Conservation (phyloP, 2,888 invertebrate genomes). For the Hesperia comma region DNA sequence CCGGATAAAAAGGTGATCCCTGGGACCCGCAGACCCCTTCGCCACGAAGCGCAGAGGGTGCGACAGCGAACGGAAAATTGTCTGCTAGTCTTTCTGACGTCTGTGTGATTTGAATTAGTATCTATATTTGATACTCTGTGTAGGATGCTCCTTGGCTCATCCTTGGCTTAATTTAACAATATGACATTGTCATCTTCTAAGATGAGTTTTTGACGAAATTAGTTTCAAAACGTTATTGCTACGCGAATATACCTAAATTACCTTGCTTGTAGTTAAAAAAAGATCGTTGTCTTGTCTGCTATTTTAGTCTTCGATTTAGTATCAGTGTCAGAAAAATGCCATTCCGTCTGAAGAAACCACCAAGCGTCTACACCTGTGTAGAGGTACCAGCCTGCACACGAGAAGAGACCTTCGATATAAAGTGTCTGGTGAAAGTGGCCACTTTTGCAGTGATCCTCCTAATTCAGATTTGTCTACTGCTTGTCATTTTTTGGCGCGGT, state of each 20-base stretch:
- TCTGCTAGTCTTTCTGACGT: no score
- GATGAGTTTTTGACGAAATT: no score
- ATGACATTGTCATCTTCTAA: no score
- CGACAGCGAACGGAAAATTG: no score
- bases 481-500: conserved; percentile 49
- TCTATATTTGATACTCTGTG: no score
- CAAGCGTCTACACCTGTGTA: conserved; percentile 6
- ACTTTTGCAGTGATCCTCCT: conserved; percentile 52
- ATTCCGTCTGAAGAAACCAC: conserved; percentile 17
- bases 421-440: conserved; percentile 54
- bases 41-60: no score
- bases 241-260: neutral
- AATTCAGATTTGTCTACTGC: conserved; percentile 54
- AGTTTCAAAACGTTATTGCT: neutral
- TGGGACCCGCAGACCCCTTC: no score
- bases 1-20: no score
- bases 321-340: conserved; percentile 19
- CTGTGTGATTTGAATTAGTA: no score
- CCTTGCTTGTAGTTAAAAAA: neutral
- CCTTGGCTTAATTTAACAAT: no score
- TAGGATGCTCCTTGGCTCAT: no score
- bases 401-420: conserved; percentile 47
- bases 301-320: neutral
- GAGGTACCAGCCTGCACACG: neutral
- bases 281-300: no score